Percentiles rank a stretch among this genome's conserved stretches.
phyloP scores from a whole-genome alignment of 2,888 invertebrate genomes.

The Plebejus melissa region DNA sequence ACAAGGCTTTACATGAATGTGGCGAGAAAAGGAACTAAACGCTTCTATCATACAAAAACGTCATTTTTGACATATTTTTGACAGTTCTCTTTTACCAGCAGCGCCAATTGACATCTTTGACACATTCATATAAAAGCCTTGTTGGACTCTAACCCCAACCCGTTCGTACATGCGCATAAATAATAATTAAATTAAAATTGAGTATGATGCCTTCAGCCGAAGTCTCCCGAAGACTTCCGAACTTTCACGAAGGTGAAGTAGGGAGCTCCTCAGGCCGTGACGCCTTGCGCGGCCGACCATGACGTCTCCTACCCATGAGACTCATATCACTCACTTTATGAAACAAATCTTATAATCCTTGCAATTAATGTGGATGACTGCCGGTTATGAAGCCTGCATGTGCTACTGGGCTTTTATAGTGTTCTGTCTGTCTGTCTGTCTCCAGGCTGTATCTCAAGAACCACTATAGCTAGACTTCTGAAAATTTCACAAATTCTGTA shows the following conservation, averaged over 20 bases:
- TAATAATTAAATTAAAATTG: conserved; percentile 49
- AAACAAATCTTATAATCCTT: conserved; percentile 48
- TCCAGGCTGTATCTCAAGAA: no score
- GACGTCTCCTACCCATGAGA: conserved; percentile 53
- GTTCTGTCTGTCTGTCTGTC: background rate
- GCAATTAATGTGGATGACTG: conserved; percentile 40
- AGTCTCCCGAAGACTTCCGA: conserved; percentile 51
- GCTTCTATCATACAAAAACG: no score
- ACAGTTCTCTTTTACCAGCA: no score
- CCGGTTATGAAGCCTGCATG: background rate
- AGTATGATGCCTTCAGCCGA: conserved; percentile 47
- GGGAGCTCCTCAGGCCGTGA: conserved; percentile 59
- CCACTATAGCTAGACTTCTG: no score
- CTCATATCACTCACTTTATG: conserved; percentile 43
- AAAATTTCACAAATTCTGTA: no score
- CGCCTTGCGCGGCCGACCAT: conserved; percentile 55
- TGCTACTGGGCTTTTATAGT: background rate
- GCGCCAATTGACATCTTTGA: no score
- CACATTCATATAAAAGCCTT: no score
- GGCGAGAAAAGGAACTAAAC: no score
- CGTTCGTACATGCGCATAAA: conserved; percentile 45
- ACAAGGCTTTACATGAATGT: no score
- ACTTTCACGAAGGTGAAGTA: conserved; percentile 53
- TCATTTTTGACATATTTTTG: no score
- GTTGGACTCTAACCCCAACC: background rate